Percentiles rank a stretch among this genome's conserved stretches.
phyloP scores from a whole-genome alignment of 2,888 invertebrate genomes.

The Netelia fuscicornis region DNA sequence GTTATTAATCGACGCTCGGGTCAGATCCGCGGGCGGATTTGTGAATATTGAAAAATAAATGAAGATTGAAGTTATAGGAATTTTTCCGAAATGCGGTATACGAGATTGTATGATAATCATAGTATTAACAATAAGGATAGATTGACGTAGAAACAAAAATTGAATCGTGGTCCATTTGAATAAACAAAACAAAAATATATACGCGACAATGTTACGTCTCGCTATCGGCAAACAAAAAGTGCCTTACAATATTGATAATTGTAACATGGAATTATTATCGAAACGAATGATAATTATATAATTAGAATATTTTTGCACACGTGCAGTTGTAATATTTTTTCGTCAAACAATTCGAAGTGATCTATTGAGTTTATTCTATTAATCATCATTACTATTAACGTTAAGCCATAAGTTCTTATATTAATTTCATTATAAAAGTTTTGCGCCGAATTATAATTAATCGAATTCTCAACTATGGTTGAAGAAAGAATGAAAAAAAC shows the following conservation, averaged over 20 bases:
- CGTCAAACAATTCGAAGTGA: neutral
- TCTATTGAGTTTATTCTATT: neutral
- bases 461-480: neutral
- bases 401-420: neutral
- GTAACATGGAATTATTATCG: neutral
- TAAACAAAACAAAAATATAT: neutral
- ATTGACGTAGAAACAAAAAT: constrained; percentile 39
- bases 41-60: neutral
- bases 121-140: constrained; percentile 54
- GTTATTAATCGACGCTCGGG: constrained; percentile 2
- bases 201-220: constrained; percentile 20
- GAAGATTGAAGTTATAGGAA: neutral
- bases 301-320: constrained; percentile 22
- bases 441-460: neutral
- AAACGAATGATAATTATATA: constrained; percentile 2
- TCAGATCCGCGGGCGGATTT: constrained; percentile 65
- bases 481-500: neutral
- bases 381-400: neutral
- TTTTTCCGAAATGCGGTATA: constrained; percentile 89
- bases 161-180: constrained; percentile 56
- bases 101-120: constrained; percentile 21
- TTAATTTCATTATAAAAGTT: neutral
- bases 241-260: constrained; percentile 37
- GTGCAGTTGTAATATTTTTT: constrained; percentile 1
- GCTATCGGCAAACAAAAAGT: constrained; percentile 13